phyloP scores from a whole-genome alignment of 2,797 vertebrate species.

The Atherinosoma microstoma region DNA sequence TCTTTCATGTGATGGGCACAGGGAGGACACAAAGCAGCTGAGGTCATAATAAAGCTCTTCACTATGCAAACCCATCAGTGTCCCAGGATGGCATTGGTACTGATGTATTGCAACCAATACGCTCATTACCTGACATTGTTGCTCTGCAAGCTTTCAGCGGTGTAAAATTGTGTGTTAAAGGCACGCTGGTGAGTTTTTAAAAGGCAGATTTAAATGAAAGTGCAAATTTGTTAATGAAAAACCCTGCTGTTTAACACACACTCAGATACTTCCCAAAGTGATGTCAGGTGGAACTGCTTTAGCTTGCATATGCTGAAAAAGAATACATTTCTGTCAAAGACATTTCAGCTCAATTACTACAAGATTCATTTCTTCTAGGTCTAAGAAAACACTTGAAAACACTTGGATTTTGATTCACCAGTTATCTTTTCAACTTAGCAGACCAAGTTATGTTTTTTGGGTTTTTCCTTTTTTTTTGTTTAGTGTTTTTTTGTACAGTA shows the following conservation, averaged over 20 bases:
- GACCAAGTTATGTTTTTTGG: neutral
- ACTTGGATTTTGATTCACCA: constrained; percentile 11
- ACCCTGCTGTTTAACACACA: constrained; percentile 47
- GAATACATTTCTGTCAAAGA: constrained; percentile 53
- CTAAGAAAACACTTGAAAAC: neutral
- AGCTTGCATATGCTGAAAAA: constrained; percentile 78
- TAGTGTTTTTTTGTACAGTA: no score
- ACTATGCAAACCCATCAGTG: constrained; percentile 75
- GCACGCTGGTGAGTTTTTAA: constrained; percentile 68
- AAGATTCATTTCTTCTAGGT: neutral
- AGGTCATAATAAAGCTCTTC: constrained; percentile 80
- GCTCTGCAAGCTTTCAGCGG: constrained; percentile 65
- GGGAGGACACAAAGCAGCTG: constrained; percentile 75
- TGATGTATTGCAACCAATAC: constrained; percentile 71
- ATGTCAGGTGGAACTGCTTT: constrained; percentile 60
- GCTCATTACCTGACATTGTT: constrained; percentile 70
- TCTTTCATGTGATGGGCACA: constrained; percentile 78
- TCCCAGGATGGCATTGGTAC: constrained; percentile 69
- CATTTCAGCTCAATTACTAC: constrained; percentile 21
- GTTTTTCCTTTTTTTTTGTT: neutral
- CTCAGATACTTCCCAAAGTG: constrained; percentile 79
- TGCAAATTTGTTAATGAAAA: constrained; percentile 67
- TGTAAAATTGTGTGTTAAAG: constrained; percentile 72
- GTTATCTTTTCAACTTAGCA: neutral
- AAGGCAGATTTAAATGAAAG: constrained; percentile 43